Base-by-base conservation (phyloP, 2,888 invertebrate species). In the Opisthograptis luteolata region DNA sequence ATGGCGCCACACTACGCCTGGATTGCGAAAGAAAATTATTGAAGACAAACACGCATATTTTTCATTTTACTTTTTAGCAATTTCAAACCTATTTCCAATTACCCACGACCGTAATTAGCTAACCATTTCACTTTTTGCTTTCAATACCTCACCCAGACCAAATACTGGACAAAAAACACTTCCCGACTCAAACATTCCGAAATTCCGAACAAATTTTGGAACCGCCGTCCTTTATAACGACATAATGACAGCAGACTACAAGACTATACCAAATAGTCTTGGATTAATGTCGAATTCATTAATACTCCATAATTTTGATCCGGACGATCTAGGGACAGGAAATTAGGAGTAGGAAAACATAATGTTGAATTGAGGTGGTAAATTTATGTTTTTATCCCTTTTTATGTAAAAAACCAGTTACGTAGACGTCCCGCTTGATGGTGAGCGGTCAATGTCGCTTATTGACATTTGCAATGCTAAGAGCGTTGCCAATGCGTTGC, bases 281-380 rank as follows among this genome's bases (percentile, higher is more conserved):
- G 82, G 83, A 87, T 86, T 89, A 87, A 89, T 87, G 85, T 87
- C 83, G 79, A 86, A 87, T 87, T 88, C 87, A 89, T 90, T 89
- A 88, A 88, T 87, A 82, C 82, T 81, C 81, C 85, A 87, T 86
- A 87, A 88, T 87, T 88, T 87, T 81, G 79, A 78, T 73, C 69
- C 68, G 58, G 43, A 55, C 66, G 57, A 60, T 62, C 63, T 69
- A 62, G 61, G 71, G 70, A 63, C 70, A 66, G 60, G 40, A 55
- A 60, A 66, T 60, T 14, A 49, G 48, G 60, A 64, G 39, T 30
- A 31, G 24, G 15, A 58, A 65, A 35, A 15, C 28, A 40, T 45
- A 51, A 56, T 52, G 53, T 28, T 10, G 2, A 35, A 34, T 63
- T 59, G 70, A 75, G 41, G 51, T 17, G 71, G 62, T 43, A n/a